Base-by-base conservation (phyloP, 92 coral and sea anemone species). In the Epizoanthus stellaris region DNA sequence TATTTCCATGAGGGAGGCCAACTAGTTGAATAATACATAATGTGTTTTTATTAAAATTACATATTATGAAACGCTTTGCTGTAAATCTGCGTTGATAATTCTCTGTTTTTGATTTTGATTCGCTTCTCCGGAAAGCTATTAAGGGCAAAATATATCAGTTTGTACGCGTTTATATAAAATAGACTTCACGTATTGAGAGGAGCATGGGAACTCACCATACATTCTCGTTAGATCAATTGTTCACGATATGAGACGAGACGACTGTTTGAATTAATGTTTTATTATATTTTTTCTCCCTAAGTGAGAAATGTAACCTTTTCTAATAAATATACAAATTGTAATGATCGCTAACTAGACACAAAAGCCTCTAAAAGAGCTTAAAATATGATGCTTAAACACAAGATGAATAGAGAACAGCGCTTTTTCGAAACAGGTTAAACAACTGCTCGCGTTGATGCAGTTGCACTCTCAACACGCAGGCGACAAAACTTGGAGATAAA, bases 251-350 rank as follows among this genome's bases (percentile, higher is more conserved):
- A 54, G 83, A 79, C 70, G 25, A 62, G 60, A 63, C 83, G 65
- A 79, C 7, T 79, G 83, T 77, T 39, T 62, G 19, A 10, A 36
- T 39, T 20, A 79, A 42, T 23, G 42, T 14, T 3, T 73, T 63
- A 79, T 79, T 79, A 63, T 79, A 3, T 79, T 77, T 60, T 79
- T 64, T 79, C 70, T 79, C 61, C 42, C 45, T 38, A 79, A 58
- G 83, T 79, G 73, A 42, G 83, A 79, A 79, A 40, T 79, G 83
- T 79, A 79, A 79, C 83, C 65, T 79, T 79, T 79, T 4, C 83
- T 59, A 64, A 53, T 63, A 62, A 62, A 63, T 76, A 76, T 76
- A 43, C 45, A 64, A 43, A 60, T 16, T 40, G 61, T 79, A 79
- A 79, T 64, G 53, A 56, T 67, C 60, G 72, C 49, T 79, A 64